phyloP scores from a whole-genome alignment of 2,888 invertebrate genomes.

The Myopa testacea region DNA sequence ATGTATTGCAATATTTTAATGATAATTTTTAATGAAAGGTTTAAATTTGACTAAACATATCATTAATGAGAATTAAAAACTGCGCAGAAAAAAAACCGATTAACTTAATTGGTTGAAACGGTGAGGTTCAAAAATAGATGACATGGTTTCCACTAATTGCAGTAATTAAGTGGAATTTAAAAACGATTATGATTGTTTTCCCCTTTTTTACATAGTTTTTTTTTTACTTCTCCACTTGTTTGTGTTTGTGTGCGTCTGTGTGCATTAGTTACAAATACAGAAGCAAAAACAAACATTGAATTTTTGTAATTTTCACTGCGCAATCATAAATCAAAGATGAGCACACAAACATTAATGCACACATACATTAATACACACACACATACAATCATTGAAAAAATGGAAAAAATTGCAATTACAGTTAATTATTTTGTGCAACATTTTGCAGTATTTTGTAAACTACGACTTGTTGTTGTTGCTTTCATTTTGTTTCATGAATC shows the following conservation, averaged over 20 bases:
- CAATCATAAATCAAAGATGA: conserved; percentile 23
- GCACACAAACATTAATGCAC: not conserved
- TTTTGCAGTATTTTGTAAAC: not conserved
- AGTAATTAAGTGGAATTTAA: conserved; percentile 1
- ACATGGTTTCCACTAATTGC: not conserved
- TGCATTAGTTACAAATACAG: conserved; percentile 2
- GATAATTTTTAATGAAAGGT: too few relatives aligned
- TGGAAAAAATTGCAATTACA: conserved; percentile 2
- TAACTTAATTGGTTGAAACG: too few relatives aligned
- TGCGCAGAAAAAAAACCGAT: too few relatives aligned
- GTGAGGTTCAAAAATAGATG: not conserved
- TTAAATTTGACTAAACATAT: too few relatives aligned
- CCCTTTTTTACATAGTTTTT: not conserved
- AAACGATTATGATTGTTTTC: not conserved
- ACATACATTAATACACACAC: conserved; percentile 1
- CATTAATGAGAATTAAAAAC: too few relatives aligned
- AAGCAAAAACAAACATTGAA: conserved; percentile 6
- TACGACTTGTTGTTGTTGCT: not conserved
- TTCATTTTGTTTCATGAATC: not conserved
- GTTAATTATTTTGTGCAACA: conserved; percentile 9
- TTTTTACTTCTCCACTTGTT: not conserved
- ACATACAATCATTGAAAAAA: not conserved
- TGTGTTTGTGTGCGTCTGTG: conserved; percentile 6
- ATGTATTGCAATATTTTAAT: too few relatives aligned
- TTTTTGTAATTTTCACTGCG: conserved; percentile 12